These are phyloP conservation scores for Clarias platycephalus DNA, from an alignment of 2,797 vertebrate species.

Conservation along the genomic window DNA sequence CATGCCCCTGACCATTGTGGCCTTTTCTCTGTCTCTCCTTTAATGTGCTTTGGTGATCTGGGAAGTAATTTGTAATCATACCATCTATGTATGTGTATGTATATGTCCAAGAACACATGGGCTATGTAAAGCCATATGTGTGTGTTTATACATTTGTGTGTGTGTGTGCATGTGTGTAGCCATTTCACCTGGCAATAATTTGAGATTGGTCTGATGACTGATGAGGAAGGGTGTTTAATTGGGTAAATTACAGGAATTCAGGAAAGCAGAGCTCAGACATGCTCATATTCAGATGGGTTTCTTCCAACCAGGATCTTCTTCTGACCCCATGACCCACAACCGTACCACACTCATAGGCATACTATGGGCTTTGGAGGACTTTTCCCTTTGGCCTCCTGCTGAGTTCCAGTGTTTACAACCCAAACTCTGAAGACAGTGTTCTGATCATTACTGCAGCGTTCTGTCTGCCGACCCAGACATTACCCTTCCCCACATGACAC, in stretches of 20 bases:
- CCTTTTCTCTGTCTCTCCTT: not conserved
- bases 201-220: conserved; percentile 65
- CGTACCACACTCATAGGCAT: conserved; percentile 68
- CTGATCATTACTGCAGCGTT: conserved; percentile 25
- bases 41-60: conserved; percentile 15
- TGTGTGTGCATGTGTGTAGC: conserved; percentile 20
- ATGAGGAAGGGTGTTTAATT: conserved; percentile 65
- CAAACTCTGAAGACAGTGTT: conserved; percentile 1
- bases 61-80: conserved; percentile 22
- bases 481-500: not conserved
- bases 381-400: conserved; percentile 23
- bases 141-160: conserved; percentile 8
- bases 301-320: conserved; percentile 49
- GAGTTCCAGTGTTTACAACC: conserved; percentile 9
- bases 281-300: conserved; percentile 38
- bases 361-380: conserved; percentile 59
- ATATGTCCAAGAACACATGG: not conserved
- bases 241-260: conserved; percentile 71
- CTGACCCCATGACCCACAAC: conserved; percentile 63
- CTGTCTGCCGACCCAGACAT: not conserved
- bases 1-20: conserved; percentile 18
- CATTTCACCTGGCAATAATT: conserved; percentile 68
- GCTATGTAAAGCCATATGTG: conserved; percentile 4
- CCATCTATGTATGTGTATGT: conserved; percentile 22
- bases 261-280: conserved; percentile 63